Evolutionary conservation across 2,888 invertebrate genomes (phyloP).

Genomic region (Macrophya alboannulata): DNA sequence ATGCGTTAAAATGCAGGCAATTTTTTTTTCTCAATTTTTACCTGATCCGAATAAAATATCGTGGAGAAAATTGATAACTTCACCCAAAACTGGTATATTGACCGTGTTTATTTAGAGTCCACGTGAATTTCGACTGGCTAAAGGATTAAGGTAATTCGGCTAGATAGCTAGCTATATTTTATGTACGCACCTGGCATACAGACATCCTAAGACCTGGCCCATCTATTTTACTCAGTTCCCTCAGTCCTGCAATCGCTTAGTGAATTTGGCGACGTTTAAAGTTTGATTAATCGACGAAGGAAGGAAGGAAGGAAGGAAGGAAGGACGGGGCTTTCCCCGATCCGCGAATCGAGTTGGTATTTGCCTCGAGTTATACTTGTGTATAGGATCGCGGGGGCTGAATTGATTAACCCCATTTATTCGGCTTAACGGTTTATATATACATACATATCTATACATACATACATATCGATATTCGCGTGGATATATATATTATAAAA

Average conservation of each 20-base stretch:
- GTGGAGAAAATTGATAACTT: not conserved
- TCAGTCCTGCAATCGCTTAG: conserved; percentile 42
- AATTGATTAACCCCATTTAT: conserved; percentile 47
- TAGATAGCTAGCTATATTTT: conserved; percentile 27
- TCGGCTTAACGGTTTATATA: not conserved
- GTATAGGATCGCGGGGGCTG: conserved; percentile 19
- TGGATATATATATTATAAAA: not conserved
- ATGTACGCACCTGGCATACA: conserved; percentile 45
- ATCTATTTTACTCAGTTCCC: conserved; percentile 41
- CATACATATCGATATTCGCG: not conserved
- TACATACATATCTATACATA: not conserved
- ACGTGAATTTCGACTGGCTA: not conserved
- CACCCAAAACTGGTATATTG: not conserved
- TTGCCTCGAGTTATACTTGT: conserved; percentile 27
- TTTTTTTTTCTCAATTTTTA: not conserved
- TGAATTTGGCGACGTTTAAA: conserved; percentile 49
- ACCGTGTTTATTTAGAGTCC: not conserved
- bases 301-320: conserved; percentile 15
- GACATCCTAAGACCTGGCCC: conserved; percentile 41
- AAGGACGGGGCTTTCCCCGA: conserved; percentile 7
- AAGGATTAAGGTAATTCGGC: conserved; percentile 10
- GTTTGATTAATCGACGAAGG: conserved; percentile 45
- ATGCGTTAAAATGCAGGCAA: not conserved
- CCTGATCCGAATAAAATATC: not conserved
- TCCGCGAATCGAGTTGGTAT: conserved; percentile 35